A percentile compares a stretch with the other conserved stretches of the same genome.
phyloP scores from a whole-genome alignment of 2,113 vertebrate genomes.

The Gallinago jamesoni region DNA sequence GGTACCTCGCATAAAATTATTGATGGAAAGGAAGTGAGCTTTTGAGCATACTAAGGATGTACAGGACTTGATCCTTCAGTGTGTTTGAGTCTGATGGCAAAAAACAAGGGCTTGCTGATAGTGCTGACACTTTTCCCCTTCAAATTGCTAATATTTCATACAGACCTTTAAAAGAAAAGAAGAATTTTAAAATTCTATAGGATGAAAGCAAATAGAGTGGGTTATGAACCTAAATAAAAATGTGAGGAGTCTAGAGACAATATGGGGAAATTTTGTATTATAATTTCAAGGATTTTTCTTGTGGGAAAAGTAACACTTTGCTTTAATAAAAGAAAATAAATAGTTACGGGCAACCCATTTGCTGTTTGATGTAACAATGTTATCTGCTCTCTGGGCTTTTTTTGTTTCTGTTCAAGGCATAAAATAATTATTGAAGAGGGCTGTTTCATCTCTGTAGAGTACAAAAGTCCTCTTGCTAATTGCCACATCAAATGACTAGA shows the following conservation, averaged over 20 bases:
- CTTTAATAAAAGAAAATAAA: constrained; percentile 71
- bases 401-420: constrained; percentile 76
- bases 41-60: background rate
- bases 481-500: constrained; percentile 89
- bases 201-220: background rate
- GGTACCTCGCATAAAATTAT: background rate
- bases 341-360: constrained; percentile 66
- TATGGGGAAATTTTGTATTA: constrained; percentile 26
- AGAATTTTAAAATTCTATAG: background rate
- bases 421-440: constrained; percentile 86
- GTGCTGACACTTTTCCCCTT: background rate
- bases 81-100: background rate
- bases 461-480: constrained; percentile 87
- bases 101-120: background rate
- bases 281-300: constrained; percentile 74
- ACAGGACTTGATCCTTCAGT: background rate
- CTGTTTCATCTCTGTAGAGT: constrained; percentile 74
- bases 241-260: background rate
- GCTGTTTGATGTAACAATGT: constrained; percentile 74
- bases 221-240: constrained; percentile 50
- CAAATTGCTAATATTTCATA: constrained; percentile 45
- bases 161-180: background rate
- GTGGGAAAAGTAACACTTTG: constrained; percentile 84
- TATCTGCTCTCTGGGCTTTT: constrained; percentile 72
- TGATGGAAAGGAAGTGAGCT: background rate